Percentiles rank a stretch among this genome's conserved stretches.
phyloP scores from a whole-genome alignment of 2,797 vertebrate species.

The Paguma larvata region DNA sequence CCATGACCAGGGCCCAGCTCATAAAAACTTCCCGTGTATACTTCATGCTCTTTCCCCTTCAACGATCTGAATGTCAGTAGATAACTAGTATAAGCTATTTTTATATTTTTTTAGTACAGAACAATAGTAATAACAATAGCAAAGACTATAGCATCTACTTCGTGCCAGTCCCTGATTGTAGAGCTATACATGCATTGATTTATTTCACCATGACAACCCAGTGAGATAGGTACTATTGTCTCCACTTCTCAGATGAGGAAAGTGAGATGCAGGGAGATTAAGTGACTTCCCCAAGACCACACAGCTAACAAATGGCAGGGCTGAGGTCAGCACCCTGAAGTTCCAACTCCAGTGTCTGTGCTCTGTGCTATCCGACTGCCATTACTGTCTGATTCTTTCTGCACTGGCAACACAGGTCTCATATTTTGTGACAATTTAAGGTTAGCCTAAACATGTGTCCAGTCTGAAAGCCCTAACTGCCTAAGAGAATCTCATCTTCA shows the following conservation, averaged over 20 bases:
- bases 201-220: background rate
- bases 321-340: background rate
- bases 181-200: background rate
- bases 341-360: too few relatives aligned
- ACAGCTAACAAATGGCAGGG: background rate
- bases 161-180: background rate
- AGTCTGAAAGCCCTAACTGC: slow-evolving; percentile 14
- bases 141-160: background rate
- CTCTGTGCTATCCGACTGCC: background rate
- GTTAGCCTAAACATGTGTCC: background rate
- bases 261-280: background rate
- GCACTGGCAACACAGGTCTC: background rate
- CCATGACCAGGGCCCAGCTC: background rate
- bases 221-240: background rate
- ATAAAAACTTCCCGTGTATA: background rate
- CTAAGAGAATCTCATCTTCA: background rate
- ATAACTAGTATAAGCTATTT: slow-evolving; percentile 20
- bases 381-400: background rate
- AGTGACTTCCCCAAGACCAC: background rate
- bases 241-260: background rate
- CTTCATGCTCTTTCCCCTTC: background rate
- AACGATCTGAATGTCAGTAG: background rate
- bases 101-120: background rate
- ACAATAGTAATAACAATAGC: background rate
- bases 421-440: background rate